These are phyloP conservation scores for Eristalis tenax DNA, from an alignment of 2,888 invertebrate genomes.

Conservation along the genomic window DNA sequence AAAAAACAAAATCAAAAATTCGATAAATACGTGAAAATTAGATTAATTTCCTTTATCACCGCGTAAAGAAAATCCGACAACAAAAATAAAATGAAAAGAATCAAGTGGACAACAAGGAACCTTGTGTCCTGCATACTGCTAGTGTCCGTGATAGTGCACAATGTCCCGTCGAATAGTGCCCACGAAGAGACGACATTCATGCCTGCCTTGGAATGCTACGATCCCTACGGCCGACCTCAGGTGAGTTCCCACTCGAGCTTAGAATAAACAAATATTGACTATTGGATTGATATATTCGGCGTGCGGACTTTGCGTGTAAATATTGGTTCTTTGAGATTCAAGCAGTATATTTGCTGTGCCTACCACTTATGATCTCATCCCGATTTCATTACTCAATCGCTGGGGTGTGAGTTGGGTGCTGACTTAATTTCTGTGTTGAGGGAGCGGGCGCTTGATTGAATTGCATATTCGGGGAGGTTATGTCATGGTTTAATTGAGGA, in stretches of 20 bases:
- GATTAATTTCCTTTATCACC: not conserved
- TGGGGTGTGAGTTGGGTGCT: slow-evolving; percentile 32
- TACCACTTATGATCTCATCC: slow-evolving; percentile 38
- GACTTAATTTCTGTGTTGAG: not conserved
- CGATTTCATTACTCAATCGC: slow-evolving; percentile 16
- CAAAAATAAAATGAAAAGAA: slow-evolving; percentile 76
- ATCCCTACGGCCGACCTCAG: slow-evolving; percentile 83
- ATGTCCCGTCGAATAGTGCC: slow-evolving; percentile 73
- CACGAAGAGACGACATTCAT: slow-evolving; percentile 78
- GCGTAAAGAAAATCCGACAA: not conserved
- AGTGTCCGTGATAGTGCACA: slow-evolving; percentile 72
- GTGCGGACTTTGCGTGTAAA: not conserved
- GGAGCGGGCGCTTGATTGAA: not conserved
- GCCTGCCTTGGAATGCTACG: slow-evolving; percentile 82
- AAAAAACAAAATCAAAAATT: slow-evolving; percentile 2
- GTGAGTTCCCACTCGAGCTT: slow-evolving; percentile 77
- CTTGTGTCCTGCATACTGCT: slow-evolving; percentile 73
- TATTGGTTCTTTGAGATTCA: slow-evolving; percentile 24
- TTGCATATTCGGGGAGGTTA: slow-evolving; percentile 1
- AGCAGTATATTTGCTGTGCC: slow-evolving; percentile 38
- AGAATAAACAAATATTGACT: slow-evolving; percentile 15
- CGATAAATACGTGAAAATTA: slow-evolving; percentile 18
- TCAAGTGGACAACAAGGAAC: slow-evolving; percentile 77
- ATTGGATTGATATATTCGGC: not conserved
- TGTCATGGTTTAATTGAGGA: slow-evolving; percentile 34